phyloP scores from a whole-genome alignment of 2,113 vertebrate species.

The Microcebus lehilahytsara region DNA sequence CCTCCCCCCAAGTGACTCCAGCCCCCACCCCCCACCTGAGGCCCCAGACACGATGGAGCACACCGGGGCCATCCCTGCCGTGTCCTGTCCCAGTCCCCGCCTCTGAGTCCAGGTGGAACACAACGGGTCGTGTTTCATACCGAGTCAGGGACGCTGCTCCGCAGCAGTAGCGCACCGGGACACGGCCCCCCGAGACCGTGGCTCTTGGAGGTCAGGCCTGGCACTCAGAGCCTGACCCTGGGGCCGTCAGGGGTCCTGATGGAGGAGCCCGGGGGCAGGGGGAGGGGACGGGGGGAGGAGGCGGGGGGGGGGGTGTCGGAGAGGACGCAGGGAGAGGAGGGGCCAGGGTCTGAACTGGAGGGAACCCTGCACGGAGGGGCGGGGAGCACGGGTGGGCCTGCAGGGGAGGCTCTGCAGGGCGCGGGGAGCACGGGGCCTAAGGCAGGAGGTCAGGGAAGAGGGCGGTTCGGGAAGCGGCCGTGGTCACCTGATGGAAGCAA shows the following conservation, averaged over 20 bases:
- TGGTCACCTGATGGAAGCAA: background rate
- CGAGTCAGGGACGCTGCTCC: background rate
- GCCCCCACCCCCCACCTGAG: background rate
- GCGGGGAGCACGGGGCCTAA: too few species aligned
- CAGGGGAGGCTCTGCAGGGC: background rate
- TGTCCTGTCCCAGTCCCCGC: background rate
- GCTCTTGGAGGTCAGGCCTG: background rate
- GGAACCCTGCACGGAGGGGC: too few species aligned
- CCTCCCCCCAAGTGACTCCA: background rate
- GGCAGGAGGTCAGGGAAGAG: background rate
- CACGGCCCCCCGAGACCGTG: too few species aligned
- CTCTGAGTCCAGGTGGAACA: background rate
- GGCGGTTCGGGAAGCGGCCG: background rate
- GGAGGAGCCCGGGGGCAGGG: background rate
- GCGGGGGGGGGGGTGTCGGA: too few species aligned
- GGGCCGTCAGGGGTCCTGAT: background rate
- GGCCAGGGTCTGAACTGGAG: background rate
- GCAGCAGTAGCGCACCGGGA: rapidly evolving
- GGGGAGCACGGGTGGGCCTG: background rate
- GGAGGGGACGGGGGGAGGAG: too few species aligned
- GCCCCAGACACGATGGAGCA: background rate
- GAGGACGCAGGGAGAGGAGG: too few species aligned
- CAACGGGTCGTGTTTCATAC: rapidly evolving
- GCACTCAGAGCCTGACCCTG: too few species aligned
- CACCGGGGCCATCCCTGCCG: too few species aligned